Evolutionary conservation across 2,888 invertebrate species (phyloP).

Genomic region (Theretra japonica): DNA sequence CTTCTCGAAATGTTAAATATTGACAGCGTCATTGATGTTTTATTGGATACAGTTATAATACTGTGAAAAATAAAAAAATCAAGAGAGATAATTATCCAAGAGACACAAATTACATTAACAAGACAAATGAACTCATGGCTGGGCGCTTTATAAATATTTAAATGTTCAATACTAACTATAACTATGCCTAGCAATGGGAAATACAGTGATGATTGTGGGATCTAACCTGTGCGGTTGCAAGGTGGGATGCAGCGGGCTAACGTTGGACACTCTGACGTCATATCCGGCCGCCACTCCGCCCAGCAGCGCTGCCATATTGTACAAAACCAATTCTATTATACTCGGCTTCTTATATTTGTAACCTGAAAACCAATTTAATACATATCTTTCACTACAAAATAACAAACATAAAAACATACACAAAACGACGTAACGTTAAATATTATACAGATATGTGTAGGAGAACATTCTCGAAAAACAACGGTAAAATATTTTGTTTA

Average conservation of each 20-base stretch:
- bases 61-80: too few species aligned
- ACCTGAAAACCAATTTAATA: constrained; percentile 60
- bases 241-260: constrained; percentile 92
- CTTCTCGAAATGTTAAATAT: too few species aligned
- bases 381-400: constrained; percentile 5
- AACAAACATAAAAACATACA: constrained; percentile 25
- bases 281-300: constrained; percentile 96
- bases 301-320: constrained; percentile 96
- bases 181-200: too few species aligned
- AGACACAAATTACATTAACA: too few species aligned
- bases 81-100: too few species aligned
- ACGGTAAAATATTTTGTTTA: too few species aligned
- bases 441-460: neutral
- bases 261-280: constrained; percentile 95
- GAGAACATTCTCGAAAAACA: neutral
- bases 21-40: too few species aligned
- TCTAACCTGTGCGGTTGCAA: constrained; percentile 88
- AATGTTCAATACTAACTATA: too few species aligned
- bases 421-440: neutral
- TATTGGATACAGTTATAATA: too few species aligned
- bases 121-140: too few species aligned
- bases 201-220: neutral
- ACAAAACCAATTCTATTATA: constrained; percentile 91
- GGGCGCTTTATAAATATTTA: too few species aligned
- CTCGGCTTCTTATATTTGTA: constrained; percentile 88